Base-by-base conservation (phyloP, 2,113 vertebrate genomes). In the Galbula dea region DNA sequence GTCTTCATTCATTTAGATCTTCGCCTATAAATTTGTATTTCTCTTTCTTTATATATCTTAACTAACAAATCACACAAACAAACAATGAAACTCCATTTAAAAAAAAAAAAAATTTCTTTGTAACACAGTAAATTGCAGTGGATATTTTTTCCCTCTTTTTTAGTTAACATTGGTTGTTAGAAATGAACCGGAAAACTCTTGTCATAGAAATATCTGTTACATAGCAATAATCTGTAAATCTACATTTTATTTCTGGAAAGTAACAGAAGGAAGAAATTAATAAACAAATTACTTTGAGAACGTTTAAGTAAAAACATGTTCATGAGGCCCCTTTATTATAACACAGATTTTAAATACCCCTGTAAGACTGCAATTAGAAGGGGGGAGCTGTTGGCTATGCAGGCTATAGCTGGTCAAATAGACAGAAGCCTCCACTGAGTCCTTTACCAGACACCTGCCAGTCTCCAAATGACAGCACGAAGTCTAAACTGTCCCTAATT, bases 181-280 rank as follows among this genome's bases (percentile, higher is more conserved):
- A 95, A 92, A 19, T 93, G 66, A 86, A 57, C 8, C 45, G 51
- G 7, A 69, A 80, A 52, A 72, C 16, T 78, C 8, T 5, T 36
- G 34, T 29, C 32, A 54, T 6, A 84, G 37, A 43, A 63, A 78
- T 74, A 23, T 51, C 39, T 88, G 30, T 59, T 49, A 16, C 23
- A 59, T 3, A 76, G 13, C 57, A 63, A 26, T 54, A 92, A 86
- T 63, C 6, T 32, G 15, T 51, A 46, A 91, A 88, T 9, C 32
- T 85, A 72, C 14, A 32, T 54, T n/a, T 82, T 15, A 57, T 72
- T 91, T 89, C 29, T 93, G 18, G 20, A 8, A 11, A 86, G 18
- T 55, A n/a, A 48, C 34, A 95, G 77, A 73, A 23, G 36, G 10
- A 59, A 95, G 37, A 92, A 94, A 91, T 76, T 62, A 66, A 58